Conservation (phyloP, 1,140 invertebrate genomes). For the Fopius arisanus region DNA sequence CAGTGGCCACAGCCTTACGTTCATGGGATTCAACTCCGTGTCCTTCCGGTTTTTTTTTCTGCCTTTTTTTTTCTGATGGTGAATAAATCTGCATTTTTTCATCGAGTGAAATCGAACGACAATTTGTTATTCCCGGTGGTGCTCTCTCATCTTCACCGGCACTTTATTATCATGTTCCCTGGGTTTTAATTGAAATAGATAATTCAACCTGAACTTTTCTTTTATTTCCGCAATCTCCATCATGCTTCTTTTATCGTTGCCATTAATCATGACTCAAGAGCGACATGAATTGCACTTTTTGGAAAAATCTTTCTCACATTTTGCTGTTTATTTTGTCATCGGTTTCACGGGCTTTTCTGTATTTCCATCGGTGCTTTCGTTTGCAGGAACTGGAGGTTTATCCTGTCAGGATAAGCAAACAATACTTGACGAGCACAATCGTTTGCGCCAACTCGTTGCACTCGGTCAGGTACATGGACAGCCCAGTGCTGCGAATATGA, state of each 20-base stretch:
- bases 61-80: neutral
- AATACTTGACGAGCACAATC: conserved; percentile 83
- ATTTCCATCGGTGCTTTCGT: neutral
- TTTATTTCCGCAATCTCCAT: neutral
- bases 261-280: neutral
- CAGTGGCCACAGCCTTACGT: neutral
- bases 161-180: neutral
- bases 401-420: conserved; percentile 75
- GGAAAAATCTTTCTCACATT: neutral
- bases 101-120: neutral
- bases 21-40: neutral
- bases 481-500: conserved; percentile 80
- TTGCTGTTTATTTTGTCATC: neutral
- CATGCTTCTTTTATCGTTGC: neutral
- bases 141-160: neutral
- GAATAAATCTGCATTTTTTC: neutral
- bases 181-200: neutral
- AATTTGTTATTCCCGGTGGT: neutral
- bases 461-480: conserved; percentile 79
- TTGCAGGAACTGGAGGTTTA: conserved; percentile 72
- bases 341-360: neutral
- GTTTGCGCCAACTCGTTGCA: conserved; percentile 79
- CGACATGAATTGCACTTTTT: neutral
- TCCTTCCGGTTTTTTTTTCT: neutral
- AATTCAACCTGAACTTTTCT: neutral